Conservation (phyloP, 2,888 invertebrate species). For the Ryuthela nishihirai region DNA sequence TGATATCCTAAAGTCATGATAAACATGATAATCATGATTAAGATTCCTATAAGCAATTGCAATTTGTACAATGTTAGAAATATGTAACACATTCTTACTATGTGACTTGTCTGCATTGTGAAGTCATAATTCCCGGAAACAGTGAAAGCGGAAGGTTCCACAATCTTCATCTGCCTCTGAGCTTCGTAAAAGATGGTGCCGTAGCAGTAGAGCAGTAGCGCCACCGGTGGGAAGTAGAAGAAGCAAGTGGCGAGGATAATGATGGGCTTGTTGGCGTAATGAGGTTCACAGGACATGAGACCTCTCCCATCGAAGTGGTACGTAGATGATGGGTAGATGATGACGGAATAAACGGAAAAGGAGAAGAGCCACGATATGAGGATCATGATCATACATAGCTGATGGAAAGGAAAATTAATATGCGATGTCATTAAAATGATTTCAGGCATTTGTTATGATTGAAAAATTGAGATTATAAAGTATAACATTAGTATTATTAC, state of each 20-base stretch:
- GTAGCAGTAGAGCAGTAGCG: slow-evolving; percentile 88
- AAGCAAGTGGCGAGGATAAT: slow-evolving; percentile 68
- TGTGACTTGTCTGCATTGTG: too few species aligned
- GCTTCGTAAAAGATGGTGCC: slow-evolving; percentile 85
- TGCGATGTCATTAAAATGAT: not conserved
- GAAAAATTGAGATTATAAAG: too few species aligned
- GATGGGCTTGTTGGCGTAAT: slow-evolving; percentile 56
- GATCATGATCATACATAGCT: slow-evolving; percentile 81
- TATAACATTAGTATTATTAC: too few species aligned
- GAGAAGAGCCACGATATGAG: slow-evolving; percentile 81
- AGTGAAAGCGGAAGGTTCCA: slow-evolving; percentile 1
- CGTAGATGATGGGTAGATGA: slow-evolving; percentile 78
- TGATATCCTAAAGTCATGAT: too few species aligned
- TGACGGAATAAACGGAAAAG: slow-evolving; percentile 73
- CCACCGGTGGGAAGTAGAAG: slow-evolving; percentile 85
- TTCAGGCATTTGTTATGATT: not conserved
- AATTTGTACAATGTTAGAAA: too few species aligned
- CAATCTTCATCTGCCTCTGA: slow-evolving; percentile 64
- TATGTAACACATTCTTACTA: too few species aligned
- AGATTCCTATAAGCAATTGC: too few species aligned
- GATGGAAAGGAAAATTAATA: slow-evolving; percentile 53
- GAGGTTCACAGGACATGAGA: slow-evolving; percentile 80
- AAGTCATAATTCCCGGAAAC: too few species aligned
- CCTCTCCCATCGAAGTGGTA: slow-evolving; percentile 85
- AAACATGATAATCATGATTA: too few species aligned